A percentile compares a stretch with the other conserved stretches of the same genome.
phyloP scores from a whole-genome alignment of 2,797 vertebrate genomes.

The Enteromius radiatus region DNA sequence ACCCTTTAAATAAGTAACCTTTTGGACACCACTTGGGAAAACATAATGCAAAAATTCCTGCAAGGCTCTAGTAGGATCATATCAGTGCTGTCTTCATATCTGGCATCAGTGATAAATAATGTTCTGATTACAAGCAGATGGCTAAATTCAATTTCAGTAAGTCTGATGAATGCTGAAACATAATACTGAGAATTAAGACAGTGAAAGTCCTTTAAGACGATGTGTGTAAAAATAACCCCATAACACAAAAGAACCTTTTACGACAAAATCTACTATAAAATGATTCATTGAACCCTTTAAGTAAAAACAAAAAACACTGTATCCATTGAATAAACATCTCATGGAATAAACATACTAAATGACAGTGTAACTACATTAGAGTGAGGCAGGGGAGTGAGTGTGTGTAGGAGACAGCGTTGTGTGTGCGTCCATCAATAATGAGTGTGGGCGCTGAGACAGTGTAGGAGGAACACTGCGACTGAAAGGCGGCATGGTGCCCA shows the following conservation, averaged over 20 bases:
- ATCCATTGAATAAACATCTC: not conserved
- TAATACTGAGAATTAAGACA: not conserved
- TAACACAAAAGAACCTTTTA: not conserved
- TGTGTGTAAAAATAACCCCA: not conserved
- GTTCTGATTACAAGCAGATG: not conserved
- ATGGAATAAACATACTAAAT: not conserved
- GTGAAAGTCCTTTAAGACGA: not conserved
- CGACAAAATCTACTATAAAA: not conserved
- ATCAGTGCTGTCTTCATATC: not conserved
- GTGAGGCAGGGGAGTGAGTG: not conserved
- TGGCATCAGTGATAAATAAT: not conserved
- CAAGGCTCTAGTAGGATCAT: not conserved
- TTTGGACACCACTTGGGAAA: not conserved
- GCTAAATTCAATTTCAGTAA: not conserved
- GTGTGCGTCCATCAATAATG: not conserved
- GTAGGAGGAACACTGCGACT: conserved; percentile 37
- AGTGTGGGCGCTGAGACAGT: conserved; percentile 17
- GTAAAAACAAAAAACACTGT: not conserved
- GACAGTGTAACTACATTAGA: not conserved
- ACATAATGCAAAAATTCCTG: not conserved
- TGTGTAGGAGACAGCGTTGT: not conserved
- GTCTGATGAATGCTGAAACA: not conserved
- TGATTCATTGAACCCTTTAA: not conserved
- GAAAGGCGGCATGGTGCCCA: conserved; percentile 27
- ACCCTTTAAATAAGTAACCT: no score